Evolutionary conservation across 1,140 invertebrate genomes (phyloP), one percentile per base, ranked within the genome.

Genomic region (Harpegnathos saltator): DNA sequence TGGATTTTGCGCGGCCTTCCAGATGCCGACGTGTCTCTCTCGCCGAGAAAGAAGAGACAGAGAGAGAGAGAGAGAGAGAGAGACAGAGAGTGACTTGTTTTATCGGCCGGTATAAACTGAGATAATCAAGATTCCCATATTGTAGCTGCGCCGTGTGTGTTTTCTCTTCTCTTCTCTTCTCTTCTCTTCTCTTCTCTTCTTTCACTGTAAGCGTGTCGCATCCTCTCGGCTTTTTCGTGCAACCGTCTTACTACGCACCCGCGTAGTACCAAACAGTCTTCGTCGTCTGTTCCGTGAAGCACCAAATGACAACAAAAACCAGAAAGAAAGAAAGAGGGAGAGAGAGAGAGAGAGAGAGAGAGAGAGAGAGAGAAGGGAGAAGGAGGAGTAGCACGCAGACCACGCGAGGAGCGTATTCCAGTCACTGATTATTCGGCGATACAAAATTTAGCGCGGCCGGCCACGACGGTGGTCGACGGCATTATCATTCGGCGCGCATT

Each of bases 1-100:
- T 86, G 82, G 77, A 90, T 91, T 92, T 92, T 87, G 83, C 85
- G 71, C 82, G 78, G 78, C 77, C 89, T 88, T 89, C 84, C 74
- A 86, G 87, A 83, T 89, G 85, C 85, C 85, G 48, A 56, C 48
- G 71, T 22, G 56, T 69, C 9, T 62, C 62, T 66, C 65, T 33
- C 71, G 72, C 29, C 14, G 19, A 85, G 66, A 63, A 74, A 85
- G 83, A 24, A 82, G 29, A 33, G 29, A 33, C 1, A 33, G 29
- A 33, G 29, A 33, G 29, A 33, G 29, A 33, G 29, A 33, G 29
- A 33, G 29, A 33, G 29, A 33, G 29, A 33, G 29, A 33, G 29
- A 33, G 29, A 33, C 1, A 33, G 29, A 33, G 29, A 33, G 29
- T n/a, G 52, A 75, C 66, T 78, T 54, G 58, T 26, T 65, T 82